Evolutionary conservation across 2,113 vertebrate species (phyloP).

Genomic region (Machaerirhynchus nigripectus): DNA sequence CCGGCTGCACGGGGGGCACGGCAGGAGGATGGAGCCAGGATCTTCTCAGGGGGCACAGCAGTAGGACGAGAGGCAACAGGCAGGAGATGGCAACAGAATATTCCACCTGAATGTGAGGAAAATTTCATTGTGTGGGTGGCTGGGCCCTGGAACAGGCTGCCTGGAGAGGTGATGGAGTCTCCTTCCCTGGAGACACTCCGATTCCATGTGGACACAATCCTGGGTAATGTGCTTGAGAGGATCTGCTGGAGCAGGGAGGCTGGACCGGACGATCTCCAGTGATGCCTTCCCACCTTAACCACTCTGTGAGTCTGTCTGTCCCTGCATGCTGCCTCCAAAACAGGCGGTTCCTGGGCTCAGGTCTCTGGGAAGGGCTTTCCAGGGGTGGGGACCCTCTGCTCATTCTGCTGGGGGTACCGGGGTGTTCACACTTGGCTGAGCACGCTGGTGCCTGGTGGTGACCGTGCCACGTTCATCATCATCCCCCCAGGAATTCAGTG

Average conservation of each 20-base stretch:
- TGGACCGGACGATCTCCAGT: not conserved
- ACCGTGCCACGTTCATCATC: rapidly evolving
- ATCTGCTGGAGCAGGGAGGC: not conserved
- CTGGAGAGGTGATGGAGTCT: not conserved
- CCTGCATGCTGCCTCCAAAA: rapidly evolving
- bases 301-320: not conserved
- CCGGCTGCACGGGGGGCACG: rapidly evolving
- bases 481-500: too few relatives aligned
- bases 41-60: rapidly evolving
- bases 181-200: not conserved
- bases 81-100: not conserved
- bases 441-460: rapidly evolving
- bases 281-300: not conserved
- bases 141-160: not conserved
- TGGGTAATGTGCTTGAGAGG: not conserved
- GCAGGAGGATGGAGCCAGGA: not conserved
- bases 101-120: not conserved
- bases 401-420: rapidly evolving
- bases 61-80: rapidly evolving
- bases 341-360: rapidly evolving
- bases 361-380: not conserved
- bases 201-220: not conserved
- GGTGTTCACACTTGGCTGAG: not conserved
- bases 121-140: not conserved
- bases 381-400: not conserved